These are phyloP conservation scores for Crenuchus spilurus DNA, from an alignment of 2,797 vertebrate species.

Conservation along the genomic window DNA sequence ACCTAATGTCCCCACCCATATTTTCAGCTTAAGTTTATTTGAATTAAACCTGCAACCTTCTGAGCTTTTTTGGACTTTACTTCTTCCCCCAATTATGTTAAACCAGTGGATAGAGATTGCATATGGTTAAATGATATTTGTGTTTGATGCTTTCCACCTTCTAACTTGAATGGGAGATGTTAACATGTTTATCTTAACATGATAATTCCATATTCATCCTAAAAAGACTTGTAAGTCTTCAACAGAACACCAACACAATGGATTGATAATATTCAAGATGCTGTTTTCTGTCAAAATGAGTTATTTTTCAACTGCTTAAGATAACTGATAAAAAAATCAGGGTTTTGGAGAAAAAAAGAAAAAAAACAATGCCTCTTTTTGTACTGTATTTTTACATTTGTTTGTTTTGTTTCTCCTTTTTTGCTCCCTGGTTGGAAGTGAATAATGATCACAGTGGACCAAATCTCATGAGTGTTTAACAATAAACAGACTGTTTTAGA, in stretches of 20 bases:
- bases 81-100: slow-evolving; percentile 5
- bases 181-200: slow-evolving; percentile 19
- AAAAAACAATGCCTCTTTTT: slow-evolving; percentile 72
- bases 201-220: slow-evolving; percentile 28
- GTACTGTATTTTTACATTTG: slow-evolving; percentile 77
- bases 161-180: slow-evolving; percentile 22
- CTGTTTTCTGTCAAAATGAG: slow-evolving; percentile 44
- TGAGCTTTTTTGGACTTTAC: slow-evolving; percentile 14
- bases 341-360: slow-evolving; percentile 61
- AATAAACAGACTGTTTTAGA: slow-evolving; percentile 81
- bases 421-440: slow-evolving; percentile 75
- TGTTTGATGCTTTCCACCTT: slow-evolving; percentile 37
- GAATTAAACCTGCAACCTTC: slow-evolving; percentile 30
- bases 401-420: slow-evolving; percentile 68
- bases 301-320: slow-evolving; percentile 51
- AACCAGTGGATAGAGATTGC: slow-evolving; percentile 24
- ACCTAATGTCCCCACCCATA: neutral
- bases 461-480: slow-evolving; percentile 83
- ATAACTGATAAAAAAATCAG: slow-evolving; percentile 58
- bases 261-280: slow-evolving; percentile 36
- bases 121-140: slow-evolving; percentile 39
- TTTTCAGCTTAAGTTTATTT: slow-evolving; percentile 39
- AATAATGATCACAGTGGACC: slow-evolving; percentile 80
- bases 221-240: slow-evolving; percentile 35
- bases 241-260: slow-evolving; percentile 14